phyloP scores from a whole-genome alignment of 2,888 invertebrate species.

The Parasteatoda lunata region DNA sequence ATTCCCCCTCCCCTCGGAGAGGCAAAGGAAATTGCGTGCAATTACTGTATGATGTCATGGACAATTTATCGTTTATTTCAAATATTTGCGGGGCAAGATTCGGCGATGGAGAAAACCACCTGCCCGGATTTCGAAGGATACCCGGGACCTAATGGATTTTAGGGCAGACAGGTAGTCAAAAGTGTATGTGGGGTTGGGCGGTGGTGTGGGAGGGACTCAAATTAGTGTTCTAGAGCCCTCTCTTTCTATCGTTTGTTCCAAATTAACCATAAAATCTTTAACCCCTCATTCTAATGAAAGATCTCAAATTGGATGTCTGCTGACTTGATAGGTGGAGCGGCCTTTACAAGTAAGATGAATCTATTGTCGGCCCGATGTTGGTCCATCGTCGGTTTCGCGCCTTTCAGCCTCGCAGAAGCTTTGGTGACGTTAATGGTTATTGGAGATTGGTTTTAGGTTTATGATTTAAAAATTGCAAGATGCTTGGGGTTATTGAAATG shows the following conservation, averaged over 20 bases:
- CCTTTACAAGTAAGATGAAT: slow-evolving; percentile 52
- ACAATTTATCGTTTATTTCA: slow-evolving; percentile 70
- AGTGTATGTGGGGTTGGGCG: slow-evolving; percentile 18
- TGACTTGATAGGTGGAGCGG: slow-evolving; percentile 37
- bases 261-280: slow-evolving; percentile 69
- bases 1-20: slow-evolving; percentile 2
- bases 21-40: slow-evolving; percentile 67
- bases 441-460: too few species aligned
- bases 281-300: slow-evolving; percentile 65
- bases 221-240: slow-evolving; percentile 65
- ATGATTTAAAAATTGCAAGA: too few species aligned
- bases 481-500: too few species aligned
- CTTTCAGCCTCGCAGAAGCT: not conserved
- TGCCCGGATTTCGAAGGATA: slow-evolving; percentile 61
- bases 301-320: slow-evolving; percentile 63
- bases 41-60: slow-evolving; percentile 69
- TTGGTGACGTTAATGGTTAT: too few species aligned
- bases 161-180: slow-evolving; percentile 64
- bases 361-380: slow-evolving; percentile 8
- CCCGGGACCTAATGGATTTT: slow-evolving; percentile 63
- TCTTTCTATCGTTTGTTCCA: slow-evolving; percentile 9
- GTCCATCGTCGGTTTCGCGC: slow-evolving; percentile 23
- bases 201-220: slow-evolving; percentile 22
- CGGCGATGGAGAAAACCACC: slow-evolving; percentile 65
- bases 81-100: slow-evolving; percentile 65